Evolutionary conservation across 2,888 invertebrate species (phyloP), one percentile per base, ranked within the genome.

Genomic region (Xiphydria camelus): DNA sequence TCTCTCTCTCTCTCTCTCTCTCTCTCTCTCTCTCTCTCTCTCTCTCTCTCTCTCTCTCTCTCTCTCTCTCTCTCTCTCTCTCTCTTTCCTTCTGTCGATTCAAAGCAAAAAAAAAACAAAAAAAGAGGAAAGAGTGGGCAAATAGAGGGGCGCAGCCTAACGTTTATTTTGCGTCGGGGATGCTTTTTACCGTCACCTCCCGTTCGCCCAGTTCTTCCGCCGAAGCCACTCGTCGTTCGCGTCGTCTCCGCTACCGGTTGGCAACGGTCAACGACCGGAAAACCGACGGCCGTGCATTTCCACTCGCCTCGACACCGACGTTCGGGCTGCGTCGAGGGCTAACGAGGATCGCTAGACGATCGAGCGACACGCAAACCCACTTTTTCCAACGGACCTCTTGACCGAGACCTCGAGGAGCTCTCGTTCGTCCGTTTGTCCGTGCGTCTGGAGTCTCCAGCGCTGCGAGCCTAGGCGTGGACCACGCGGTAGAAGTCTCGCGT

Each of bases 201-300:
- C 51, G 53, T 48, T 54, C 45, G 58, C 56, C 59, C 54, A 60
- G 59, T 60, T 26, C 14, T 26, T 26, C 29, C n/a, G n/a, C n/a
- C n/a, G n/a, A 26, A 26, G 29, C 10, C 7, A 1, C 10, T n/a
- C 10, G 4, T 14, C 6, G 29, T 14, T 7, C 12, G 14, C 3
- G 10, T 7, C 10, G 29, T 10, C 12, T 26, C 6, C 4, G 5
- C 7, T 26, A 14, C 29, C 14, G 12, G 10, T 2, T n/a, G 12
- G 12, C 26, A 43, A 46, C 46, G 63, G 61, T 64, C 63, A 58
- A 57, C 52, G 65, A 65, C 65, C 64, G 59, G 60, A 50, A 65
- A 62, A 59, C 55, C 52, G 53, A 38, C 39, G 49, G n/a, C 32
- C 32, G 32, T 15, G 33, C 20, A 21, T 26, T 19, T 35, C 9